Evolutionary conservation across 2,888 invertebrate genomes (phyloP).

Genomic region (Drosophila algonquin): DNA sequence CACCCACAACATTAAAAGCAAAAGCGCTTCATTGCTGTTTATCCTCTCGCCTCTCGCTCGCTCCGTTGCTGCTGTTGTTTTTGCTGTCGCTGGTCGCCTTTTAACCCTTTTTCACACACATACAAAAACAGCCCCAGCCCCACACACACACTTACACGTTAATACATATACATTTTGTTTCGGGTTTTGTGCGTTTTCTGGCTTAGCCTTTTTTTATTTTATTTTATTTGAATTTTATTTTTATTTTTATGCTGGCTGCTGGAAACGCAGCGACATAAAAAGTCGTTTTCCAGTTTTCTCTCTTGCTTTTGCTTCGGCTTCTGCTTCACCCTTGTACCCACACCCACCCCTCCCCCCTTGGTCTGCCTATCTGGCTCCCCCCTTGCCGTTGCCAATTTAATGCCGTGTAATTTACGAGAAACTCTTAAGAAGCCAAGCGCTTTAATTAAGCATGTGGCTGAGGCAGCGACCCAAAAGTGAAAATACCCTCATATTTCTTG

Average conservation of each 20-base stretch:
- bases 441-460: conserved; percentile 79
- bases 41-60: conserved; percentile 11
- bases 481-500: conserved; percentile 78
- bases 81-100: conserved; percentile 44
- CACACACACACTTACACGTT: conserved; percentile 10
- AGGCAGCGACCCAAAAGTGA: conserved; percentile 77
- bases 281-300: conserved; percentile 74
- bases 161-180: conserved; percentile 58
- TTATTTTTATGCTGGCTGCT: conserved; percentile 66
- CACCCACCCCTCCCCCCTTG: background rate
- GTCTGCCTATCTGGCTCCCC: conserved; percentile 26
- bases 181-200: conserved; percentile 65
- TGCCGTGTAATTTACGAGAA: conserved; percentile 77
- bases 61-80: conserved; percentile 14
- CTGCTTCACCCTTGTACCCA: background rate
- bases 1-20: conserved; percentile 65
- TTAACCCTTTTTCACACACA: conserved; percentile 68
- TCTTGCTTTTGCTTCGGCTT: conserved; percentile 27
- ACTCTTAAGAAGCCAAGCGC: conserved; percentile 76
- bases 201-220: conserved; percentile 73
- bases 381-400: conserved; percentile 60
- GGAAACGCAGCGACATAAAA: conserved; percentile 68
- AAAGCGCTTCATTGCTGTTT: conserved; percentile 70
- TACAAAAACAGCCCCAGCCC: background rate
- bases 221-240: conserved; percentile 78